Evolutionary conservation across 2,888 invertebrate species (phyloP), one percentile per base, ranked within the genome.

Genomic region (Thereva unica): DNA sequence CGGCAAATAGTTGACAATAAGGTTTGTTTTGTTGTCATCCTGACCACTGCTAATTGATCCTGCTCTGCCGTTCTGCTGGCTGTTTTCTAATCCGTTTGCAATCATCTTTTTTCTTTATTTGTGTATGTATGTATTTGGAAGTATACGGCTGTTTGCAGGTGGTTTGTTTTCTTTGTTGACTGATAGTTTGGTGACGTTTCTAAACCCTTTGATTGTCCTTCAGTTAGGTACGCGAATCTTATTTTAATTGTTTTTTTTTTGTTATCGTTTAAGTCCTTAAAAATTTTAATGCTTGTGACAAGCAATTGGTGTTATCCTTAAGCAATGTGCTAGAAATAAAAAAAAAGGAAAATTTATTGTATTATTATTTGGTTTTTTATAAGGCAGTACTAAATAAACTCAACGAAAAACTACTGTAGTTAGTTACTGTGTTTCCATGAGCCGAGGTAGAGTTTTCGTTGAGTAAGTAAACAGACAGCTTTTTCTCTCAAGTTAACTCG

Each of bases 1-100:
- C n/a, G 95, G 95, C 72, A 95, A 85, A 79, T 95, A 95, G 83
- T 95, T 95, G 76, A 95, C 90, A 71, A 95, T 95, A 72, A 95
- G 85, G 83, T 95, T 95, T 55, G 91, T 92, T 74, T 83, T 83
- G 70, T 76, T 75, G 76, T 85, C 85, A 44, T 83, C 75, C 64
- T 74, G 74, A 6, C 71, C 74, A 64, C 74, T 74, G 45, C 74
- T 73, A 61, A 75, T 74, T 45, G 75, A 75, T 41, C 74, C 75
- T 40, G 75, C 72, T 35, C 75, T 71, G 37, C 75, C 75, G 71
- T 75, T 75, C 67, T 75, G 74, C 69, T 75, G 74, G 47, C 71
- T 71, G 69, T 72, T 71, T 50, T 74, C 74, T 64, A 75, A 71
- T 53, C 75, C 75, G 71, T 75, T 75, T 61, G 74, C 71, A 68